A percentile compares a stretch with the other conserved stretches of the same genome.
Conservation (phyloP, 2,888 invertebrate species). For the Athalia circularis region DNA sequence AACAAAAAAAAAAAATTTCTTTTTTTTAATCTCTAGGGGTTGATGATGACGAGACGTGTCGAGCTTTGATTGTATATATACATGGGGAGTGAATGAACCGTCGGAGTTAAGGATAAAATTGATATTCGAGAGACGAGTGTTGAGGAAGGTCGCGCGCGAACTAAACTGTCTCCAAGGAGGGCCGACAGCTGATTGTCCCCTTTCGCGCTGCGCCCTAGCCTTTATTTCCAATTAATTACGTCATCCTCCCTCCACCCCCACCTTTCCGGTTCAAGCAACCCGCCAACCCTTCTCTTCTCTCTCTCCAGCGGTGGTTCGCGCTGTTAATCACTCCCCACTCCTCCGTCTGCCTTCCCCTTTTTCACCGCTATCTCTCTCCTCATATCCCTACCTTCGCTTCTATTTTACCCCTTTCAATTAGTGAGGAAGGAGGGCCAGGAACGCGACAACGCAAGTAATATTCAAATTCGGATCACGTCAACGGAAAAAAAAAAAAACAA, state of each 20-base stretch:
- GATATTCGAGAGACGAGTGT: constrained; percentile 35
- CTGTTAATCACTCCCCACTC: constrained; percentile 56
- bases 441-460: no score
- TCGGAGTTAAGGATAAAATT: not conserved
- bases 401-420: constrained; percentile 20
- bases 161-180: constrained; percentile 58
- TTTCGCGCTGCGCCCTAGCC: constrained; percentile 53
- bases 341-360: not conserved
- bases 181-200: constrained; percentile 65
- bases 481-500: no score
- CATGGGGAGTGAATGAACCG: not conserved
- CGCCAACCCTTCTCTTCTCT: constrained; percentile 47
- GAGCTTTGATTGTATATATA: not conserved
- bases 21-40: no score
- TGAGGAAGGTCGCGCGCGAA: constrained; percentile 52
- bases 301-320: constrained; percentile 44
- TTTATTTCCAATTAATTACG: constrained; percentile 65
- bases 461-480: no score
- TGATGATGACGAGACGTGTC: no score
- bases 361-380: not conserved
- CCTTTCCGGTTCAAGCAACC: constrained; percentile 21
- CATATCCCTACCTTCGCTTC: constrained; percentile 26
- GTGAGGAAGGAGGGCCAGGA: no score
- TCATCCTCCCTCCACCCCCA: constrained; percentile 52
- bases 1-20: no score